These are phyloP conservation scores for Scelioninae gen. 1 DNA, from an alignment of 2,888 invertebrate genomes.

Conservation along the genomic window DNA sequence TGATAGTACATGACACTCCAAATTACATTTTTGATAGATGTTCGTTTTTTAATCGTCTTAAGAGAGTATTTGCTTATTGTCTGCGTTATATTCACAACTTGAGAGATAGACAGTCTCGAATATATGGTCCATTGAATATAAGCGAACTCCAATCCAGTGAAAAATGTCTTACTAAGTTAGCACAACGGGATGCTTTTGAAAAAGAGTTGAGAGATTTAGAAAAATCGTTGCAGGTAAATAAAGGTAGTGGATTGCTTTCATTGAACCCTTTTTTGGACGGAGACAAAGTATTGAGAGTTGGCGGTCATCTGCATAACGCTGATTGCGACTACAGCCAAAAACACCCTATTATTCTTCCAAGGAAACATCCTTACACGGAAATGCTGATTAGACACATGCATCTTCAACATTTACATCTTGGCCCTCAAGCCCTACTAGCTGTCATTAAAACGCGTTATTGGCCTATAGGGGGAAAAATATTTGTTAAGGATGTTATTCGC, in stretches of 20 bases:
- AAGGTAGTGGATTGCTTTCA: no score
- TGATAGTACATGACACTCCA: neutral
- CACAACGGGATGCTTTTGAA: no score
- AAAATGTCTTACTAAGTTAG: no score
- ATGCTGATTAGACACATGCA: constrained; percentile 31
- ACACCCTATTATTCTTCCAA: constrained; percentile 8
- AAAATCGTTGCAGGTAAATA: no score
- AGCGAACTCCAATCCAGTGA: no score
- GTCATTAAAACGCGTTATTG: constrained; percentile 53
- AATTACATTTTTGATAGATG: neutral
- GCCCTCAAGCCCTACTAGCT: constrained; percentile 30
- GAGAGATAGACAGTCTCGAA: constrained; percentile 1
- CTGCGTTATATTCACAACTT: neutral
- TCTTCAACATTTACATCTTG: constrained; percentile 47
- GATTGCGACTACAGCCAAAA: no score
- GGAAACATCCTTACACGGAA: constrained; percentile 15
- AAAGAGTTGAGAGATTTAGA: no score
- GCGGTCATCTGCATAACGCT: no score
- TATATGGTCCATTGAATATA: neutral
- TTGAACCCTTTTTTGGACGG: constrained; percentile 16
- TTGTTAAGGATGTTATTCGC: constrained; percentile 26
- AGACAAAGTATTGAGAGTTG: neutral
- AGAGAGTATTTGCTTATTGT: neutral
- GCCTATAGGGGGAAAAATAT: constrained; percentile 41
- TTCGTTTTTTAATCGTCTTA: constrained; percentile 3